Evolutionary conservation across 2,797 vertebrate genomes (phyloP).

Genomic region (Ptychadena robeensis): DNA sequence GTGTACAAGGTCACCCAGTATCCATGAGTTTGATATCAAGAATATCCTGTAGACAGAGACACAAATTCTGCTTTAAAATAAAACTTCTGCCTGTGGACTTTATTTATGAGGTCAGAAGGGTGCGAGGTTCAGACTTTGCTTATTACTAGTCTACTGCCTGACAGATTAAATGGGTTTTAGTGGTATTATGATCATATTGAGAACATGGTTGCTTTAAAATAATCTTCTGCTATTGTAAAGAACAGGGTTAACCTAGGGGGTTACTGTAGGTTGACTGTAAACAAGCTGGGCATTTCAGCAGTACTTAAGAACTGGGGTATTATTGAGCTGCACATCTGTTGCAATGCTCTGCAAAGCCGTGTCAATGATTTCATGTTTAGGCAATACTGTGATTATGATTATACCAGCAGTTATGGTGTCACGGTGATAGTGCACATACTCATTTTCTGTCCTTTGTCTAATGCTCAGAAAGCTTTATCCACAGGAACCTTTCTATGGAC

Average conservation of each 20-base stretch:
- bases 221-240: no score
- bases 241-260: neutral
- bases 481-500: no score
- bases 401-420: constrained; percentile 24
- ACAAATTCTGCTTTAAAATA: no score
- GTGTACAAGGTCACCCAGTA: constrained; percentile 56
- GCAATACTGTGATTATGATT: constrained; percentile 34
- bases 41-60: neutral
- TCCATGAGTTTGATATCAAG: neutral
- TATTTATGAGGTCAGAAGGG: no score
- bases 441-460: neutral
- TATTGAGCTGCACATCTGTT: constrained; percentile 44
- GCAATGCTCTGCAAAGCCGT: constrained; percentile 30
- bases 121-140: no score
- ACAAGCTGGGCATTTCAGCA: neutral
- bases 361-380: constrained; percentile 30
- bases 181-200: neutral
- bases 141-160: neutral
- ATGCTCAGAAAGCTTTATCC: neutral
- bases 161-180: neutral
- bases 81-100: no score
- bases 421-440: neutral
- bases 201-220: neutral
- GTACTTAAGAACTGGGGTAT: neutral
- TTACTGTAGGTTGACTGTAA: neutral